These are phyloP conservation scores for Lasioglossum calceatum DNA, from an alignment of 2,888 invertebrate genomes.

Conservation along the genomic window DNA sequence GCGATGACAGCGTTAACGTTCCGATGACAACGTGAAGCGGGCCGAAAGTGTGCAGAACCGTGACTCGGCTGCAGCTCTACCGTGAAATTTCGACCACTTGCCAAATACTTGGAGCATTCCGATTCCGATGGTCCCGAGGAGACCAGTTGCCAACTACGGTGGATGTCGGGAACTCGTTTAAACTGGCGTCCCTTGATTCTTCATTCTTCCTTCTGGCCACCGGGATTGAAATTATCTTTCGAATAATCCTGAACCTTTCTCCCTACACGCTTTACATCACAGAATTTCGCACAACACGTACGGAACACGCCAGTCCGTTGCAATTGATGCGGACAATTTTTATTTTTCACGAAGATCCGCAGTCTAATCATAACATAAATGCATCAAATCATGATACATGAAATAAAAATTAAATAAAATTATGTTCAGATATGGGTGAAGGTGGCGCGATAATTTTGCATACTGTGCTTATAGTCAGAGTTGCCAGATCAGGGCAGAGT, in stretches of 20 bases:
- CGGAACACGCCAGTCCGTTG: no score
- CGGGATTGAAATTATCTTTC: slow-evolving; percentile 24
- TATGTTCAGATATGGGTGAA: no score
- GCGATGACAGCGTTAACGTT: slow-evolving; percentile 31
- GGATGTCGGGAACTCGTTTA: slow-evolving; percentile 44
- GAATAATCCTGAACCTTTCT: background rate
- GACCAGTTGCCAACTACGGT: slow-evolving; percentile 37
- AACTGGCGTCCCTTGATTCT: slow-evolving; percentile 32
- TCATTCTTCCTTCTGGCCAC: slow-evolving; percentile 19
- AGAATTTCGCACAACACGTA: no score
- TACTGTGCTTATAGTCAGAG: no score
- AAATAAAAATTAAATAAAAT: no score
- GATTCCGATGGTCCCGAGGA: slow-evolving; percentile 19
- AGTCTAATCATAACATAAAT: no score
- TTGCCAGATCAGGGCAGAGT: no score
- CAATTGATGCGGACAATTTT: no score
- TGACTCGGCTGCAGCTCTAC: slow-evolving; percentile 32
- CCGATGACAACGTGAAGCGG: slow-evolving; percentile 45
- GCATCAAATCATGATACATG: no score
- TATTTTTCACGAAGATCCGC: no score
- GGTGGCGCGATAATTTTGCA: no score
- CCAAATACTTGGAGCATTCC: slow-evolving; percentile 54
- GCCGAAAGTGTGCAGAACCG: slow-evolving; percentile 36
- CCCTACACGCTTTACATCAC: no score
- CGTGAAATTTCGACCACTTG: slow-evolving; percentile 58